Percentiles rank a stretch among this genome's conserved stretches.
Evolutionary conservation across 2,888 invertebrate genomes (phyloP).

Genomic region (Tetragnatha montana): DNA sequence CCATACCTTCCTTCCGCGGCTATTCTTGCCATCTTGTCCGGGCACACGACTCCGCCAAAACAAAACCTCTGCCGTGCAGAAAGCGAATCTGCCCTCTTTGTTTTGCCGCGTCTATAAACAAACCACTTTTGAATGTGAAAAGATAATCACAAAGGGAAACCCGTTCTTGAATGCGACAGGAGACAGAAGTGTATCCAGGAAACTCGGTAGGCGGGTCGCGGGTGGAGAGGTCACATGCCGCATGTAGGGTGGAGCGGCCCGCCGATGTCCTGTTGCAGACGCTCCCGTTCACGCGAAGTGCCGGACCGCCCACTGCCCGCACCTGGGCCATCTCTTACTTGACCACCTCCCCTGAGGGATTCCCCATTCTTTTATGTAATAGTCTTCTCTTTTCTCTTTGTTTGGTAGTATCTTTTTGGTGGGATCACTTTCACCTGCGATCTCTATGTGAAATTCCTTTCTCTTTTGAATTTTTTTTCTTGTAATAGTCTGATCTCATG

Average conservation of each 20-base stretch:
- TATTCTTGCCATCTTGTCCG: no score
- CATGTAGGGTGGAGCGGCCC: constrained; percentile 60
- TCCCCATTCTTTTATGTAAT: background rate
- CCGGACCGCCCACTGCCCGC: constrained; percentile 23
- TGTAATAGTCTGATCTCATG: no score
- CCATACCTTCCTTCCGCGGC: no score
- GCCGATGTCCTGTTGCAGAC: constrained; percentile 59
- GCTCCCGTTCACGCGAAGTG: constrained; percentile 38
- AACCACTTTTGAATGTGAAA: constrained; percentile 49
- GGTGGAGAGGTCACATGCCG: constrained; percentile 67
- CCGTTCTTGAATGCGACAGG: constrained; percentile 61
- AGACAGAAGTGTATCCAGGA: constrained; percentile 64
- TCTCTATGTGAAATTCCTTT: background rate
- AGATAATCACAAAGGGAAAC: constrained; percentile 55
- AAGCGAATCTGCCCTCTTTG: constrained; percentile 37
- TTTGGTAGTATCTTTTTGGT: background rate
- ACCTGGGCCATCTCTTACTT: constrained; percentile 46
- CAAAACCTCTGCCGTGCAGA: background rate
- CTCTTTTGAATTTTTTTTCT: no score
- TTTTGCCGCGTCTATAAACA: constrained; percentile 53
- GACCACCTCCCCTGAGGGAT: constrained; percentile 31
- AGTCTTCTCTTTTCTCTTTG: background rate
- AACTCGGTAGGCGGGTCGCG: constrained; percentile 62
- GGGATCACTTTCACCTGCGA: background rate
- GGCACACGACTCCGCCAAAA: background rate